Conservation (phyloP, 1,140 invertebrate species). For the Drosophila lowei region DNA sequence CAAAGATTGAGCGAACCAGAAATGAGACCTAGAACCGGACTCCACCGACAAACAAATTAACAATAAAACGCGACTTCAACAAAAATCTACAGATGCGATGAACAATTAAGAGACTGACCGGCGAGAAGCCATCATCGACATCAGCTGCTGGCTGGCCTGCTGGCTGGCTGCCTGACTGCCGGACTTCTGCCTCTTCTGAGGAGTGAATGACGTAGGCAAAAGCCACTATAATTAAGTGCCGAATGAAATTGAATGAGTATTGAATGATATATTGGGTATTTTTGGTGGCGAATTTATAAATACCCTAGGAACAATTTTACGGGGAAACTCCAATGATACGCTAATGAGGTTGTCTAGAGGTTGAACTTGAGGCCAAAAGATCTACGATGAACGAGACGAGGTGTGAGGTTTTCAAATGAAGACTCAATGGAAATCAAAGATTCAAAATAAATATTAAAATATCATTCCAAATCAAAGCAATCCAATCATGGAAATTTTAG, state of each 20-base stretch:
- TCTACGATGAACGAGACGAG: no score
- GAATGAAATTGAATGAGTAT: slow-evolving; percentile 64
- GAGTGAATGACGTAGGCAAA: slow-evolving; percentile 65
- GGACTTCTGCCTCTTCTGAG: slow-evolving; percentile 41
- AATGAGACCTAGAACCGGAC: slow-evolving; percentile 75
- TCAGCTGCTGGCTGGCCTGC: slow-evolving; percentile 43
- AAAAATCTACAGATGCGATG: slow-evolving; percentile 35
- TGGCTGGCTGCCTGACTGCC: neutral
- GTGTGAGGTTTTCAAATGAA: neutral
- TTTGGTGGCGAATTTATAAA: slow-evolving; percentile 48
- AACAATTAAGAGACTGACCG: slow-evolving; percentile 45
- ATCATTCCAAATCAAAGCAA: no score
- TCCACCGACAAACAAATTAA: slow-evolving; percentile 70
- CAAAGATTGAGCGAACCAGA: slow-evolving; percentile 59
- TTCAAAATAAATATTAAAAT: no score
- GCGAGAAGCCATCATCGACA: slow-evolving; percentile 41
- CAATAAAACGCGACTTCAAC: slow-evolving; percentile 55
- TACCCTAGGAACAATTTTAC: slow-evolving; percentile 30
- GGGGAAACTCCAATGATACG: slow-evolving; percentile 11
- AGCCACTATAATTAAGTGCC: slow-evolving; percentile 65
- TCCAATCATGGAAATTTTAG: no score
- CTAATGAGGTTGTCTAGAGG: neutral
- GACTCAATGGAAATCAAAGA: no score
- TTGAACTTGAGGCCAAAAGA: neutral
- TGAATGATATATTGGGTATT: no score